phyloP scores from a whole-genome alignment of 1,140 invertebrate species.

The Chymomyza costata region DNA sequence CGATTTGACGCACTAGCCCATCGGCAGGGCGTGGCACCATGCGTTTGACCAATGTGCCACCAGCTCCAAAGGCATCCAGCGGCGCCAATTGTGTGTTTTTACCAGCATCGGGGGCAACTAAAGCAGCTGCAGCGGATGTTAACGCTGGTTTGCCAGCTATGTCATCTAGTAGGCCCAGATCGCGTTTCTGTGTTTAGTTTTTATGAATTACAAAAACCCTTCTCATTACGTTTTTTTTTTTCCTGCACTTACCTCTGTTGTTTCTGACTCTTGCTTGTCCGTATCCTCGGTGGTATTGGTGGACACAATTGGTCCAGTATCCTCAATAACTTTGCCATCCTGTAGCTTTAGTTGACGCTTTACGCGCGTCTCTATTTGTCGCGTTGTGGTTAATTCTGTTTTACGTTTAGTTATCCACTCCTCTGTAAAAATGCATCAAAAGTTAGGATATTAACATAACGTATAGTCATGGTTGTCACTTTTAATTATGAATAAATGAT shows the following conservation, averaged over 20 bases:
- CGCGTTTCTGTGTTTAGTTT: constrained; percentile 49
- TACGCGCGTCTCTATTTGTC: constrained; percentile 91
- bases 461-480: no score
- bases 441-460: no score
- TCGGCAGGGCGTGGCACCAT: constrained; percentile 76
- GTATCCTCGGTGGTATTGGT: constrained; percentile 92
- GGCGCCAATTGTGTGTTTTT: constrained; percentile 57
- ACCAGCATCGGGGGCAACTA: constrained; percentile 42
- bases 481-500: no score
- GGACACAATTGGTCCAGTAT: constrained; percentile 91
- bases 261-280: constrained; percentile 89
- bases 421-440: constrained; percentile 77
- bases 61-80: constrained; percentile 47
- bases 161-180: constrained; percentile 60
- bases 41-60: constrained; percentile 56
- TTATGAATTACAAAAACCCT: not conserved
- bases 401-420: constrained; percentile 93
- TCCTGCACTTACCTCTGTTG: constrained; percentile 82
- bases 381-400: constrained; percentile 89
- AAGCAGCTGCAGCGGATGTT: constrained; percentile 51
- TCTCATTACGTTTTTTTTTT: constrained; percentile 1
- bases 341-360: constrained; percentile 91
- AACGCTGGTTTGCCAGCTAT: constrained; percentile 52
- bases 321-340: constrained; percentile 91
- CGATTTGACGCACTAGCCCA: constrained; percentile 86